Evolutionary conservation across 2,888 invertebrate species (phyloP).

Genomic region (Andrena flavipes): DNA sequence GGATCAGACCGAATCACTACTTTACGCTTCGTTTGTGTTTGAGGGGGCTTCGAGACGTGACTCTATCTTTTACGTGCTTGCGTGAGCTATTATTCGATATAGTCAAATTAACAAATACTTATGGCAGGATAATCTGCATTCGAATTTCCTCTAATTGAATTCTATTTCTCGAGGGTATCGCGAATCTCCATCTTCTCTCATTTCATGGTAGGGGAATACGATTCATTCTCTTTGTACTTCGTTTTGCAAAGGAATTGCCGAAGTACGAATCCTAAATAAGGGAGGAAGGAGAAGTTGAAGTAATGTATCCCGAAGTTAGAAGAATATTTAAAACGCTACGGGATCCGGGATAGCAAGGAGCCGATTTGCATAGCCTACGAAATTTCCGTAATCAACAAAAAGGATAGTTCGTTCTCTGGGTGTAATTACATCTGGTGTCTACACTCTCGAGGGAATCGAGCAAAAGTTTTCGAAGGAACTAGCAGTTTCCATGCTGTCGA

Average conservation of each 20-base stretch:
- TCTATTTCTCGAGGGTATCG: neutral
- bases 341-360: slow-evolving; percentile 2
- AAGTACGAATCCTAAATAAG: neutral
- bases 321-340: slow-evolving; percentile 19
- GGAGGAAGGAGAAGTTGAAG: neutral
- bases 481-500: neutral
- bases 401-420: neutral
- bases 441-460: neutral
- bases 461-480: neutral
- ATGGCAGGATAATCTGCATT: neutral
- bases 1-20: slow-evolving; percentile 22
- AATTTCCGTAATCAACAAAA: slow-evolving; percentile 9
- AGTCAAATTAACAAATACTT: neutral
- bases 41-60: slow-evolving; percentile 10
- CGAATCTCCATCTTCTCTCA: neutral
- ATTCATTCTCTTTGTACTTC: neutral
- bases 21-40: slow-evolving; percentile 37
- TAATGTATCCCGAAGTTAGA: neutral
- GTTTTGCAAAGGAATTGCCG: neutral
- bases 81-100: neutral
- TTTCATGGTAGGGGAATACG: neutral
- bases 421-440: slow-evolving; percentile 5
- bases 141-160: neutral
- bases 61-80: slow-evolving; percentile 35
- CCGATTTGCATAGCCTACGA: slow-evolving; percentile 4